Base-by-base conservation (phyloP, 2,888 invertebrate genomes). In the Neoitamus cyanurus region DNA sequence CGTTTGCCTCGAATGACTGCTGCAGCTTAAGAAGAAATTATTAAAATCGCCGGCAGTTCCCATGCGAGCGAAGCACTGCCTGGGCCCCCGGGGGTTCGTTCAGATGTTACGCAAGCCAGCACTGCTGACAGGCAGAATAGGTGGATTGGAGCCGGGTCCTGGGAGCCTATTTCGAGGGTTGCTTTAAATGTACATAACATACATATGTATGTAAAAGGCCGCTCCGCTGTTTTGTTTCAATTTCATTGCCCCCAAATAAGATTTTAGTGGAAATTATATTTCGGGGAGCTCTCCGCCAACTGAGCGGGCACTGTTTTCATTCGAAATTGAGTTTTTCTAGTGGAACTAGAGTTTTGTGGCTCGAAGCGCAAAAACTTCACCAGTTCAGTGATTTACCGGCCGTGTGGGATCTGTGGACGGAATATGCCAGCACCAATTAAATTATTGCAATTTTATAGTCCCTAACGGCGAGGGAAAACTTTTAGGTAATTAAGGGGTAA, bases 11-110 rank as follows among this genome's bases (percentile, higher is more conserved):
- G 77, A 42, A 77, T 34, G n/a, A 46, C 37, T 46, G 46, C 15
- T 80, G 31, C 37, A 58, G 34, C 58, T 80, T 58, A 58, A 80
- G 80, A 34, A 80, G 80, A 80, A 68, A 58, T 80, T 80, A 80
- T 80, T 48, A 80, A 80, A 80, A 80, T 80, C 58, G 58, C 58
- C 58, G 7, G 58, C 25, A 58, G 25, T 9, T 25, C 58, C 9
- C 25, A 1, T 58, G 58, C 25, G 25, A 58, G 9, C 11, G 3
- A 3, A 20, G 9, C 20, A 1, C 3, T 25, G 7, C 25, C 20
- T 58, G 25, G 58, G 58, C 20, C 58, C 58, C 25, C 58, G 6
- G 11, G 15, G 58, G 58, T 7, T 42, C 4, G n/a, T 42, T 42
- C 42, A n/a, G 13, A 0, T 42, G 15, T 15, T 42, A 42, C 42